These are phyloP conservation scores for Malaclemys terrapin DNA, from an alignment of 2,113 vertebrate species.

Conservation along the genomic window DNA sequence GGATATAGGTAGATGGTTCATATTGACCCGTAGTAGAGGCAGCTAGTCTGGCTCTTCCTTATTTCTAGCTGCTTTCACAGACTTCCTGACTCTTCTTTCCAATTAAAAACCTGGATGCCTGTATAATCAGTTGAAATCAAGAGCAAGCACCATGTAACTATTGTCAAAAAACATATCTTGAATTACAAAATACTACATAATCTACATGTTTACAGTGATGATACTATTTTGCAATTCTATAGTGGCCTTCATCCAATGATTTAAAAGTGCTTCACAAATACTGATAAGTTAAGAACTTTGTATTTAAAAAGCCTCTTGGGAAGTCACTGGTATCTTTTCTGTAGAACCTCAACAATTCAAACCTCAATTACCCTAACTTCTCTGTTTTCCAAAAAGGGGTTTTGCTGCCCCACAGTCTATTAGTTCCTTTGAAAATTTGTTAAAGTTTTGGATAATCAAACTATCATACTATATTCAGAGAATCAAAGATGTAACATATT, in stretches of 20 bases:
- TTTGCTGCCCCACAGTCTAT: background rate
- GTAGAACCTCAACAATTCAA: background rate
- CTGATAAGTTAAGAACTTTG: slow-evolving; percentile 25
- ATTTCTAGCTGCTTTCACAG: slow-evolving; percentile 4
- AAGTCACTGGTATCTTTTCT: background rate
- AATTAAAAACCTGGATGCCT: background rate
- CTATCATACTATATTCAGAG: background rate
- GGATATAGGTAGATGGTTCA: background rate
- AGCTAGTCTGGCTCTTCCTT: background rate
- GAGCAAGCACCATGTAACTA: background rate
- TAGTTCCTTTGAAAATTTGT: background rate
- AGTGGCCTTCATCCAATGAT: background rate
- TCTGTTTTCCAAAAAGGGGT: slow-evolving; percentile 7
- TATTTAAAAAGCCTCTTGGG: background rate
- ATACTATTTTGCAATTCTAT: background rate
- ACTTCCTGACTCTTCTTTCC: background rate
- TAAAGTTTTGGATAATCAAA: no score
- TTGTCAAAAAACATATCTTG: background rate
- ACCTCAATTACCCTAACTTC: background rate
- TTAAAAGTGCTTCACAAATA: background rate
- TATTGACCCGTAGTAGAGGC: background rate
- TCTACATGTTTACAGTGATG: background rate
- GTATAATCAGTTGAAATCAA: background rate
- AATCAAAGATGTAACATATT: background rate
- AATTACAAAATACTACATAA: background rate